A percentile compares a stretch with the other conserved stretches of the same genome.
These are phyloP conservation scores for Drosophila subquinaria DNA, from an alignment of 2,888 invertebrate species.

Conservation along the genomic window DNA sequence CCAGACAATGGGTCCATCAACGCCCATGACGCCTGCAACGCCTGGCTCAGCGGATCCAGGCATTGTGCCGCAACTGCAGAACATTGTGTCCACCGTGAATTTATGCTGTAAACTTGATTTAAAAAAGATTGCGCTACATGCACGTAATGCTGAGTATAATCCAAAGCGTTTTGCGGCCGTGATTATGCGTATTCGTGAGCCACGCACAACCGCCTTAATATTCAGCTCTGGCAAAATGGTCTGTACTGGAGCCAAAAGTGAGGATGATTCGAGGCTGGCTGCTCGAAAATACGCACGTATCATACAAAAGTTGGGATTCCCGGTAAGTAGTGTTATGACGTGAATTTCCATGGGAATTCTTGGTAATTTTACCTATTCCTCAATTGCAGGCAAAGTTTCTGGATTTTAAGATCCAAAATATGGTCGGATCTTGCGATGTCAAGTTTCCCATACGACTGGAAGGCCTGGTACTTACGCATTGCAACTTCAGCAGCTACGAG, in stretches of 20 bases:
- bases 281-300: conserved; percentile 94
- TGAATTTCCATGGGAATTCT: neutral
- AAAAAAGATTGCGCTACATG: conserved; percentile 98
- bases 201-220: conserved; percentile 92
- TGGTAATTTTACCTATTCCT: neutral
- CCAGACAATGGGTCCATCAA: conserved; percentile 89
- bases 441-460: conserved; percentile 92
- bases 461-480: conserved; percentile 91
- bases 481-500: conserved; percentile 95
- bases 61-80: conserved; percentile 93
- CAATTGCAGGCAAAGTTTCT: conserved; percentile 90
- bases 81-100: conserved; percentile 99
- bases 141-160: conserved; percentile 99
- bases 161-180: conserved; percentile 99
- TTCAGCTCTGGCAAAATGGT: conserved; percentile 95
- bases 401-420: conserved; percentile 93
- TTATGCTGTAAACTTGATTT: conserved; percentile 97
- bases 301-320: conserved; percentile 93
- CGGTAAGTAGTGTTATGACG: conserved; percentile 85
- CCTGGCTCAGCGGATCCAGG: conserved; percentile 97
- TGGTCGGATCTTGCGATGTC: conserved; percentile 92
- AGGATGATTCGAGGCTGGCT: conserved; percentile 91
- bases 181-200: conserved; percentile 97
- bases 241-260: conserved; percentile 93
- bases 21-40: conserved; percentile 95